Conservation (phyloP, 2,888 invertebrate genomes). For the Protodeltote pygarga region DNA sequence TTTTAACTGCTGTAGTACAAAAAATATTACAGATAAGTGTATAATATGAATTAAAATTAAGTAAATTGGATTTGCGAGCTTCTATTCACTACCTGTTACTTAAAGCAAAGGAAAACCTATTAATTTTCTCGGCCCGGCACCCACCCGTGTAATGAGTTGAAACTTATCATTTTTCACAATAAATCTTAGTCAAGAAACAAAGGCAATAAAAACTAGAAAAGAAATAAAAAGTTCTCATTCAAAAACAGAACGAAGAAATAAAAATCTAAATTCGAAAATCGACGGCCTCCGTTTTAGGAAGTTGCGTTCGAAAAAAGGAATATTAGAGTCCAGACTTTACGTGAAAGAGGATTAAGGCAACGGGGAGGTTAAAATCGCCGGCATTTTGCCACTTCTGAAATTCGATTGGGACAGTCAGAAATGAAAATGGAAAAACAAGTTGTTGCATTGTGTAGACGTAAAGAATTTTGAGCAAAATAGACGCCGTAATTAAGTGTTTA, state of each 20-base stretch:
- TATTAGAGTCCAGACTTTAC: conserved; percentile 43
- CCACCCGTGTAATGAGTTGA: no score
- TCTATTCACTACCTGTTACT: no score
- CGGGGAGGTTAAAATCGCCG: conserved; percentile 34
- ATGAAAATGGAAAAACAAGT: conserved; percentile 11
- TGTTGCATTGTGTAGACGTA: conserved; percentile 5
- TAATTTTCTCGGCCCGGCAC: no score
- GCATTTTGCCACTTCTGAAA: conserved; percentile 32
- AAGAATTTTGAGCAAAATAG: no score
- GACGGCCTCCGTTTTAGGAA: conserved; percentile 22
- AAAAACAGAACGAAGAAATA: conserved; percentile 1
- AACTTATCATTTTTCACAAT: no score
- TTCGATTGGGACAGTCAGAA: conserved; percentile 7
- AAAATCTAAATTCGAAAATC: conserved; percentile 14
- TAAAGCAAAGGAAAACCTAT: no score
- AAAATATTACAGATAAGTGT: no score
- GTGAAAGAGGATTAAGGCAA: conserved; percentile 53
- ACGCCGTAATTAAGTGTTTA: no score
- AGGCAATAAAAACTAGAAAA: neutral
- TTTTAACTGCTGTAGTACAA: no score
- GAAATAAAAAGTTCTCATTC: neutral
- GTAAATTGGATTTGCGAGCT: no score
- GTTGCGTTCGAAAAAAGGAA: conserved; percentile 38
- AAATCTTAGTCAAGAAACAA: neutral
- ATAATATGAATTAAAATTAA: no score